Evolutionary conservation across 2,888 invertebrate species (phyloP).

Genomic region (Portevinia maculata): DNA sequence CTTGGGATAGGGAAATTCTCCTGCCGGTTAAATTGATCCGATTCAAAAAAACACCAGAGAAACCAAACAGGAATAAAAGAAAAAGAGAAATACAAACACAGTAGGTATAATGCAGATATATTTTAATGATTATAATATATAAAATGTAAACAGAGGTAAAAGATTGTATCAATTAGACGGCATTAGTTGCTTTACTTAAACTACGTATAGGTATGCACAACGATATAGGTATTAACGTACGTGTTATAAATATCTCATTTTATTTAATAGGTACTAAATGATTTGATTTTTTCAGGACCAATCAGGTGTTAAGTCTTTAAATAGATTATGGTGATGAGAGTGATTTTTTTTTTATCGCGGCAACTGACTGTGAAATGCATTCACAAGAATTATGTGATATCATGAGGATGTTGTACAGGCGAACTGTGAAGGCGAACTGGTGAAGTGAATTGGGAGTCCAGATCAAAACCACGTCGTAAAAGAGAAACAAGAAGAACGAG

Average conservation of each 20-base stretch:
- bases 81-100: too few species aligned
- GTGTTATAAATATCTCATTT: slow-evolving; percentile 24
- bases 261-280: slow-evolving; percentile 40
- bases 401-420: slow-evolving; percentile 8
- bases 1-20: slow-evolving; percentile 3
- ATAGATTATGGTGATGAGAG: slow-evolving; percentile 31
- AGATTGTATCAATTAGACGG: slow-evolving; percentile 2
- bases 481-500: too few species aligned
- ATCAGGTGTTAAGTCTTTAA: slow-evolving; percentile 41
- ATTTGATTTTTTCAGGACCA: slow-evolving; percentile 44
- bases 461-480: too few species aligned
- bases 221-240: neutral
- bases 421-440: too few species aligned
- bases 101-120: neutral
- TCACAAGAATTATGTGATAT: slow-evolving; percentile 22
- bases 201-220: neutral
- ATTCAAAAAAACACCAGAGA: neutral
- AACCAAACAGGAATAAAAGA: too few species aligned
- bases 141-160: neutral
- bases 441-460: too few species aligned
- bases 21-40: slow-evolving; percentile 14
- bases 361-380: slow-evolving; percentile 30
- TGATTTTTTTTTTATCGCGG: slow-evolving; percentile 1
- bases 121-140: neutral
- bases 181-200: slow-evolving; percentile 2